Percentiles rank a stretch among this genome's conserved stretches.
Evolutionary conservation across 2,797 vertebrate genomes (phyloP).

Genomic region (Pseudopleuronectes americanus): DNA sequence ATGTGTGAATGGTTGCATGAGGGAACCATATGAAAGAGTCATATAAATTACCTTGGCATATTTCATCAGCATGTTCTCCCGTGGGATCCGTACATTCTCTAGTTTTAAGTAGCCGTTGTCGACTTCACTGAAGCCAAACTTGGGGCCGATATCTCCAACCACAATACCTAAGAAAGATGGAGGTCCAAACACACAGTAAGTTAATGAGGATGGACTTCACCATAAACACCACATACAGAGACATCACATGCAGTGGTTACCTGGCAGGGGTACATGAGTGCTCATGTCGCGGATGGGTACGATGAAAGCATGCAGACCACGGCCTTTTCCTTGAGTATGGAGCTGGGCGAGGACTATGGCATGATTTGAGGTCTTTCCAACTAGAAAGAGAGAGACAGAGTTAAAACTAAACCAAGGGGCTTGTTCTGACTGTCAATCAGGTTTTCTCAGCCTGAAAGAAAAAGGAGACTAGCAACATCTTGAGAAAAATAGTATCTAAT

Average conservation of each 20-base stretch:
- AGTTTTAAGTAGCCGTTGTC: conserved; percentile 97
- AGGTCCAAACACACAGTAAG: background rate
- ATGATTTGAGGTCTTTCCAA: conserved; percentile 97
- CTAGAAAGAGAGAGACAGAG: conserved; percentile 70
- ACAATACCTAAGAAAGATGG: conserved; percentile 80
- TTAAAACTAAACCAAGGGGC: background rate
- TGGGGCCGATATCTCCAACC: conserved; percentile 97
- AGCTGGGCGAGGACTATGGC: conserved; percentile 97
- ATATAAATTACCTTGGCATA: conserved; percentile 88
- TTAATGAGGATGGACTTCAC: background rate
- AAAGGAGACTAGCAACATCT: background rate
- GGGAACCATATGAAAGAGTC: no score
- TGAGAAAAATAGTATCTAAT: background rate
- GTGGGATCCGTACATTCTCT: conserved; percentile 92
- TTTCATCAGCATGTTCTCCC: conserved; percentile 99
- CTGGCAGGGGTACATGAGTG: conserved; percentile 93
- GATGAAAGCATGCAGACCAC: conserved; percentile 95
- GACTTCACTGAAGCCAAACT: conserved; percentile 96
- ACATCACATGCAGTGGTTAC: conserved; percentile 71
- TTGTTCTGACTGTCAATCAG: background rate
- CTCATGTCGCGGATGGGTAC: conserved; percentile 91
- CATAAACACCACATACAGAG: conserved; percentile 17
- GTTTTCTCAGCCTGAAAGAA: background rate
- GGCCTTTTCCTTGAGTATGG: conserved; percentile 89
- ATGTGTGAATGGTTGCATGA: no score